Evolutionary conservation across 37 sponge, comb jelly and placozoan species (phyloP), one percentile per base, ranked within the genome.

Genomic region (Mnemiopsis leidyi): DNA sequence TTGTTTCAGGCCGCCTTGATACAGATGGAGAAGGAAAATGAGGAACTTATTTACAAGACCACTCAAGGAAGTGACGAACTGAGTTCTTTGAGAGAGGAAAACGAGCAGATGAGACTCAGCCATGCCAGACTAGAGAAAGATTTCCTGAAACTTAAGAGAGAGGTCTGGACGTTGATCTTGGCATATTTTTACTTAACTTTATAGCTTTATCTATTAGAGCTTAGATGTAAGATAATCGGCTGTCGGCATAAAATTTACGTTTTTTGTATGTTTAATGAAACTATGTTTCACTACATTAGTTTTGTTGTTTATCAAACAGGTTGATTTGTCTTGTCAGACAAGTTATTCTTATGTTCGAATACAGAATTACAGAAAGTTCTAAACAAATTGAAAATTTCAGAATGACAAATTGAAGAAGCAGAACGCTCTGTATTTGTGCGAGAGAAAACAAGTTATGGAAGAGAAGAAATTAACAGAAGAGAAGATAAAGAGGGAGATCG

Each of bases 341-440:
- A n/a, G n/a, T n/a, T n/a, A n/a, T n/a, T n/a, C n/a, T n/a, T n/a
- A n/a, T n/a, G n/a, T n/a, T n/a, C n/a, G n/a, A n/a, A n/a, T n/a
- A n/a, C n/a, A n/a, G n/a, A n/a, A n/a, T n/a, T n/a, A n/a, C n/a
- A n/a, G 68, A 67, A 20, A 67, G 20, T 67, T 21, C 68, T 67
- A 67, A 48, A 48, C 61, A 48, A 48, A 48, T 48, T 48, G 5
- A n/a, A n/a, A 48, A 25, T 40, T 30, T 30, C 82, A 85, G 90
- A 85, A 85, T 28, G 90, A 85, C 29, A 85, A 85, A 40, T 85
- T 85, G 90, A 85, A 85, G 90, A 85, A 85, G 29, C 39, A 38
- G 2, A 85, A 85, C 24, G 90, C 61, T 85, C 90, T 85, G 3
- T 85, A 40, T 26, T 61, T 40, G 32, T 23, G 32, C 24, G 90